phyloP scores from a whole-genome alignment of 35 echinoderm and acorn worm genomes.

The Eucidaris tribuloides region DNA sequence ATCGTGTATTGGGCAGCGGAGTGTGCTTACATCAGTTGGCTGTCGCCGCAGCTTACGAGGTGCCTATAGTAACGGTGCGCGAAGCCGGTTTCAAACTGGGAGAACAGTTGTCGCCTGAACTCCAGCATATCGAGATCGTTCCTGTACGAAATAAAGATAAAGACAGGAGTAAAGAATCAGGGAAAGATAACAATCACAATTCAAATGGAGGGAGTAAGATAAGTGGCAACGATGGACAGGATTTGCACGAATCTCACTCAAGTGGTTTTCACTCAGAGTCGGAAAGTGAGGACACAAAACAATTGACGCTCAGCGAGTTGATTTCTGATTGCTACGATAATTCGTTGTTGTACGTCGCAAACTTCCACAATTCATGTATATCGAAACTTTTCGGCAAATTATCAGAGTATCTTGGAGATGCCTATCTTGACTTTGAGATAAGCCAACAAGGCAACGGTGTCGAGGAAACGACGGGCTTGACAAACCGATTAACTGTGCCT shows the following conservation, averaged over 20 bases:
- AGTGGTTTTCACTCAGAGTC: conserved; percentile 61
- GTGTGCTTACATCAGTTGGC: conserved; percentile 53
- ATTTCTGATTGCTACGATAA: conserved; percentile 36
- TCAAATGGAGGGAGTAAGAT: no score
- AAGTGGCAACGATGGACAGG: not conserved
- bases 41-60: conserved; percentile 39
- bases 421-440: conserved; percentile 62
- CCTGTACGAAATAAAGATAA: not conserved
- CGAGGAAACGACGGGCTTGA: not conserved
- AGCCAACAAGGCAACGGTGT: conserved; percentile 25
- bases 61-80: conserved; percentile 59
- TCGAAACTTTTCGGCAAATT: conserved; percentile 69
- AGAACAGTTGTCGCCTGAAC: conserved; percentile 28
- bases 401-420: conserved; percentile 77
- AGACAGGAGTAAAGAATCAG: not conserved
- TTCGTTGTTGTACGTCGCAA: conserved; percentile 59
- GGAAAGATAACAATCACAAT: no score
- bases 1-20: conserved; percentile 30
- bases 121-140: conserved; percentile 59
- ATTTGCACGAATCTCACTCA: conserved; percentile 32
- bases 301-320: conserved; percentile 33
- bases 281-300: conserved; percentile 10
- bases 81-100: conserved; percentile 65
- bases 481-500: not conserved
- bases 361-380: conserved; percentile 82